phyloP scores from a whole-genome alignment of 2,888 invertebrate genomes.

The Bhutanitis thaidina region DNA sequence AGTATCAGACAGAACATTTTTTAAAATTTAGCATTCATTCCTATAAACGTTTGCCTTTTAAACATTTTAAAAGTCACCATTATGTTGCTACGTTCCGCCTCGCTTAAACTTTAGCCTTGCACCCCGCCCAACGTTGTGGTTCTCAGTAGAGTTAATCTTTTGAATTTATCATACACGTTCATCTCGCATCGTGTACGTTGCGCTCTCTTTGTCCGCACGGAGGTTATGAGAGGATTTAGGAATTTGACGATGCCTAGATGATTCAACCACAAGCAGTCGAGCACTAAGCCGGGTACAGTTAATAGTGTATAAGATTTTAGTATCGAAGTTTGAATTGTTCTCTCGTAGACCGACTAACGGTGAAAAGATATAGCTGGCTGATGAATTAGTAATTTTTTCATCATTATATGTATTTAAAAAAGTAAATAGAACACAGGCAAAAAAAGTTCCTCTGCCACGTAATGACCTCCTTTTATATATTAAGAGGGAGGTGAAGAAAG shows the following conservation, averaged over 20 bases:
- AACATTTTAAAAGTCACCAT: too few relatives aligned
- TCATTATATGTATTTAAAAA: too few relatives aligned
- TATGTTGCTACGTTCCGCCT: background rate
- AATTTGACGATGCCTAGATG: conserved; percentile 34
- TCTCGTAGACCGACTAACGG: background rate
- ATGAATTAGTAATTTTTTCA: too few relatives aligned
- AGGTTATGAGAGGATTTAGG: conserved; percentile 40
- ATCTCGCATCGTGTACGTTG: conserved; percentile 57
- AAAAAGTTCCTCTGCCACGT: too few relatives aligned
- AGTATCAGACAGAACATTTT: too few relatives aligned
- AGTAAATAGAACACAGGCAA: too few relatives aligned
- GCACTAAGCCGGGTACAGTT: conserved; percentile 9
- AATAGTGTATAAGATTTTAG: background rate
- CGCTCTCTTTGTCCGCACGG: conserved; percentile 37
- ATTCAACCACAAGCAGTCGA: conserved; percentile 15
- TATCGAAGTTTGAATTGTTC: conserved; percentile 2
- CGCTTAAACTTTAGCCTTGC: conserved; percentile 30
- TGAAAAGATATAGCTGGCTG: too few relatives aligned
- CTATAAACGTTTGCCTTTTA: too few relatives aligned
- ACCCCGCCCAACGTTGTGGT: conserved; percentile 37
- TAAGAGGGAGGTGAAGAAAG: too few relatives aligned
- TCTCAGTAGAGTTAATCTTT: conserved; percentile 66
- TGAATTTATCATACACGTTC: conserved; percentile 67
- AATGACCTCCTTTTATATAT: too few relatives aligned
- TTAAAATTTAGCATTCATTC: too few relatives aligned